phyloP scores from a whole-genome alignment of 2,888 invertebrate genomes.

The Luffia ferchaultella region DNA sequence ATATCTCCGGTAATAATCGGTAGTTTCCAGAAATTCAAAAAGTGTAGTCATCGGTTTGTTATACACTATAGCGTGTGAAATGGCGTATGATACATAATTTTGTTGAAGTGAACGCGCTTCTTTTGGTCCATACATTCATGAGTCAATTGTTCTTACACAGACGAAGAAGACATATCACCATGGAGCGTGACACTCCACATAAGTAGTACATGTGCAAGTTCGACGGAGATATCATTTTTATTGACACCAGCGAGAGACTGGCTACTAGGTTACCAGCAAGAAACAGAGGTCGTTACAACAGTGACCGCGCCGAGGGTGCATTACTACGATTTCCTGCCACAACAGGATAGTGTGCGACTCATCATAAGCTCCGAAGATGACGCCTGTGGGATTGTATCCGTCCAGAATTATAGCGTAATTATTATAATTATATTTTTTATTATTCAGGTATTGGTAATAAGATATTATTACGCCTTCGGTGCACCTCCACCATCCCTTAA shows the following conservation, averaged over 20 bases:
- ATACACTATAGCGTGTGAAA: too few species aligned
- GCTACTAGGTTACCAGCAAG: conserved; percentile 22
- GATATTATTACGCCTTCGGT: too few species aligned
- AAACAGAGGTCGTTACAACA: not conserved
- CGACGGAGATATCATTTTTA: conserved; percentile 24
- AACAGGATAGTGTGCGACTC: conserved; percentile 36
- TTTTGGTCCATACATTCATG: too few species aligned
- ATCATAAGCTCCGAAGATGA: conserved; percentile 33
- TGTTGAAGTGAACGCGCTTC: too few species aligned
- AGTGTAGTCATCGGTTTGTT: too few species aligned
- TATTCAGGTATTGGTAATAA: too few species aligned
- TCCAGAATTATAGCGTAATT: conserved; percentile 39
- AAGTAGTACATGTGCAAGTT: conserved; percentile 32
- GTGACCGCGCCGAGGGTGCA: conserved; percentile 36
- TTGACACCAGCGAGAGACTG: conserved; percentile 27
- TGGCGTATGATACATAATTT: too few species aligned
- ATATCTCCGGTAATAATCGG: too few species aligned
- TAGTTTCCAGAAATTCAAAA: too few species aligned
- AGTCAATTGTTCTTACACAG: conserved; percentile 10
- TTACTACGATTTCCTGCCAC: conserved; percentile 30
- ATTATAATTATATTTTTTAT: too few species aligned
- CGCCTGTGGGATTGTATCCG: conserved; percentile 40
- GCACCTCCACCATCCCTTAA: too few species aligned
- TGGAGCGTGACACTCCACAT: conserved; percentile 41
- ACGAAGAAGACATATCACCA: conserved; percentile 9